Percentiles rank a stretch among this genome's conserved stretches.
phyloP scores from a whole-genome alignment of 1,140 invertebrate genomes.

The Drosophila pandora region DNA sequence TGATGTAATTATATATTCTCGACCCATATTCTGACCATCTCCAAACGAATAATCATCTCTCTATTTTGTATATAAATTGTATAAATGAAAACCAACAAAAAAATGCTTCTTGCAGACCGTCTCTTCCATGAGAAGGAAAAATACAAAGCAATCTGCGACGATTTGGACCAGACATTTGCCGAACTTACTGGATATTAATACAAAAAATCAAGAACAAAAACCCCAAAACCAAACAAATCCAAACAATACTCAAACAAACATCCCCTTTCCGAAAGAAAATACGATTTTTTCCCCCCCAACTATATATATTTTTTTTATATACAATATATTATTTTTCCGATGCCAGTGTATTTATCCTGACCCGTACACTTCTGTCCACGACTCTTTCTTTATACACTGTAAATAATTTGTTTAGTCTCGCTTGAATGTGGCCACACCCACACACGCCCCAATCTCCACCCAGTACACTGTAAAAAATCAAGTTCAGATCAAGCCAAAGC shows the following conservation, averaged over 20 bases:
- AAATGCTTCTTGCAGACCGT: conserved; percentile 90
- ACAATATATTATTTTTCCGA: conserved; percentile 12
- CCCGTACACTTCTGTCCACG: conserved; percentile 34
- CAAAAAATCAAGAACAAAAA: conserved; percentile 1
- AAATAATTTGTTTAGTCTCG: conserved; percentile 75
- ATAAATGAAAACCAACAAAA: conserved; percentile 62
- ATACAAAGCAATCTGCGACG: conserved; percentile 97
- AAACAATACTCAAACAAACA: conserved; percentile 37
- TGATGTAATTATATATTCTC: conserved; percentile 25
- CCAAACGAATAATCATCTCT: conserved; percentile 13
- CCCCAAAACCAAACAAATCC: not conserved
- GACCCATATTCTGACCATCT: conserved; percentile 58
- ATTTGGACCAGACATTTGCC: conserved; percentile 98
- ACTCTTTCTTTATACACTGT: conserved; percentile 62
- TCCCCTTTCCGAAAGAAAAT: conserved; percentile 27
- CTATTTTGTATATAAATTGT: conserved; percentile 44
- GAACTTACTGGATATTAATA: conserved; percentile 93
- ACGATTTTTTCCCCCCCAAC: conserved; percentile 10
- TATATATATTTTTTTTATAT: conserved; percentile 28
- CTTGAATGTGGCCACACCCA: conserved; percentile 37
- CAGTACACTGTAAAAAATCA: conserved; percentile 68
- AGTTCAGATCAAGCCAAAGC: conserved; percentile 46
- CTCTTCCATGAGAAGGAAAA: conserved; percentile 97
- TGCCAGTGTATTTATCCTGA: conserved; percentile 30
- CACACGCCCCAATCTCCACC: not conserved